Evolutionary conservation across 1,140 invertebrate species (phyloP), one percentile per base, ranked within the genome.

Genomic region (Megalopta genalis): DNA sequence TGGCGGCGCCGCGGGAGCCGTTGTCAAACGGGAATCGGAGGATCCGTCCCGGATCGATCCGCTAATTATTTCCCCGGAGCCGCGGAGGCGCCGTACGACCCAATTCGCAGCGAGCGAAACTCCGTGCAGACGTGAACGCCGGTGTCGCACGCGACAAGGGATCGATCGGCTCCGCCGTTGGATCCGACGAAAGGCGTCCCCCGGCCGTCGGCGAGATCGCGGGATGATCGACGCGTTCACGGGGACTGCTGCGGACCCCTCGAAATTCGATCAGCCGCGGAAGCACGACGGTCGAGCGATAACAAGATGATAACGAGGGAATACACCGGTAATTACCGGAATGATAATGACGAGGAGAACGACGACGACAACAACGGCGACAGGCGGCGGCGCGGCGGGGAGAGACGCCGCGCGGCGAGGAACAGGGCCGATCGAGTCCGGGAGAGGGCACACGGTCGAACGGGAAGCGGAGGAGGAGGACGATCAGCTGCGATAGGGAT

Each of bases 261-360:
- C 68, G 76, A 74, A 75, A 85, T 81, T 82, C 80, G 83, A 73
- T 71, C 64, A 54, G 63, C 84, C 83, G 80, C 86, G 84, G 82
- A 87, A 81, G 77, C 59, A 80, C 82, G 89, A 91, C 78, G 72
- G 68, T 46, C 77, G 73, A 77, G 81, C 78, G 90, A 91, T 91
- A 91, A 90, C 88, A 88, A 90, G 87, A 90, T 89, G 91, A 91
- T 91, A 92, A 90, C 89, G 86, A 87, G 83, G 86, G 88, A 89
- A 89, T 90, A 90, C 80, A 88, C 86, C 80, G 90, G 88, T 92
- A 92, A 92, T 91, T 92, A 91, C 87, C 80, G 84, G 84, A 90
- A 91, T 92, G 88, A 92, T 92, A 91, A 92, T 91, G 91, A 91
- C 87, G 83, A 89, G 83, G 75, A 80, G 79, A 69, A 78, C 81